phyloP scores from a whole-genome alignment of 2,888 invertebrate species.

The Melanophora roralis region DNA sequence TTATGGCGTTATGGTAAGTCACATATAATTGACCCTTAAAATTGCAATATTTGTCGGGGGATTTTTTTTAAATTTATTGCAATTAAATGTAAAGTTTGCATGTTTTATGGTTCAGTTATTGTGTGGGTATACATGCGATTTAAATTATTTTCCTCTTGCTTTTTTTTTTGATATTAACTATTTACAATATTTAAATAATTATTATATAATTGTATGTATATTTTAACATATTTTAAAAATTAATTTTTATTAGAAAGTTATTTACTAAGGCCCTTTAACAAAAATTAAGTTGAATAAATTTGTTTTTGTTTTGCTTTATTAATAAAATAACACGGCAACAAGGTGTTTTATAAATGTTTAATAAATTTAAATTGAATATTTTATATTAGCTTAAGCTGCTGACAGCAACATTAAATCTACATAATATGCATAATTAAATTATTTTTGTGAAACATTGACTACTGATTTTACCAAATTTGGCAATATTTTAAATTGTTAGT shows the following conservation, averaged over 20 bases:
- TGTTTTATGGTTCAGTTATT: not conserved
- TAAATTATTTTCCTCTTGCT: not conserved
- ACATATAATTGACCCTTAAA: no score
- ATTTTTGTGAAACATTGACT: no score
- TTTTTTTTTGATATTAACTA: not conserved
- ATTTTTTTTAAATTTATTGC: not conserved
- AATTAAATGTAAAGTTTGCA: slow-evolving; percentile 6
- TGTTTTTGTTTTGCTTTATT: no score
- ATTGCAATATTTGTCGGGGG: not conserved
- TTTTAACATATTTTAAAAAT: not conserved
- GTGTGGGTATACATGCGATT: slow-evolving; percentile 18
- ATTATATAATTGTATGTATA: not conserved
- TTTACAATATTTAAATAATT: slow-evolving; percentile 20
- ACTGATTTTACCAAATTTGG: not conserved
- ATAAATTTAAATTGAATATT: no score
- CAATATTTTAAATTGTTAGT: not conserved
- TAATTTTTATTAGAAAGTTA: not conserved
- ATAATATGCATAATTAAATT: no score
- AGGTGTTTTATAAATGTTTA: no score
- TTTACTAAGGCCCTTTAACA: not conserved
- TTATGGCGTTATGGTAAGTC: no score
- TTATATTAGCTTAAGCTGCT: no score
- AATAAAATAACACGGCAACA: no score
- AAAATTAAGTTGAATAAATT: slow-evolving; percentile 6
- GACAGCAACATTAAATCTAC: no score